Conservation (phyloP, 2,888 invertebrate genomes). For the Prenolepis imparis region DNA sequence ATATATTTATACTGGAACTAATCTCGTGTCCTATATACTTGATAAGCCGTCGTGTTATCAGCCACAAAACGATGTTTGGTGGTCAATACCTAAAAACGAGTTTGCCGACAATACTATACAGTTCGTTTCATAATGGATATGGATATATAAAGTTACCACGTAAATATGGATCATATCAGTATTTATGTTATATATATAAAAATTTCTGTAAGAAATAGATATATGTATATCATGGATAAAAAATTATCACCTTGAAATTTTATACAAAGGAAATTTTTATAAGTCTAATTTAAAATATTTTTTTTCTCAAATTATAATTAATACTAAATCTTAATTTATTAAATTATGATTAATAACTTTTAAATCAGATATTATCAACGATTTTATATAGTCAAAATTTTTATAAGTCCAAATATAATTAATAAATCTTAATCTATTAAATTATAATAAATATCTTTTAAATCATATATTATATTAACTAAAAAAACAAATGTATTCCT, state of each 20-base stretch:
- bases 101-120: constrained; percentile 5
- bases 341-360: neutral
- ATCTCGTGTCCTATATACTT: neutral
- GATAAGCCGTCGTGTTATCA: constrained; percentile 35
- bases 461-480: neutral
- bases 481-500: neutral
- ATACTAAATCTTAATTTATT: too few species aligned
- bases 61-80: constrained; percentile 7
- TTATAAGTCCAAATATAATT: neutral
- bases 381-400: too few species aligned
- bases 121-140: neutral
- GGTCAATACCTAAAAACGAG: constrained; percentile 26
- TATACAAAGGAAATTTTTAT: neutral
- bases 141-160: neutral
- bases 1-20: neutral
- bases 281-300: too few species aligned
- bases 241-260: neutral
- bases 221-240: neutral
- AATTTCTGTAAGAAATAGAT: neutral
- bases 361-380: neutral
- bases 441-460: neutral
- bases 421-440: too few species aligned
- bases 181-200: too few species aligned
- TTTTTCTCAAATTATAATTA: too few species aligned
- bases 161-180: neutral